Percentiles rank a stretch among this genome's conserved stretches.
These are phyloP conservation scores for Brachyrhaphis roseni DNA, from an alignment of 2,797 vertebrate species.

Conservation along the genomic window DNA sequence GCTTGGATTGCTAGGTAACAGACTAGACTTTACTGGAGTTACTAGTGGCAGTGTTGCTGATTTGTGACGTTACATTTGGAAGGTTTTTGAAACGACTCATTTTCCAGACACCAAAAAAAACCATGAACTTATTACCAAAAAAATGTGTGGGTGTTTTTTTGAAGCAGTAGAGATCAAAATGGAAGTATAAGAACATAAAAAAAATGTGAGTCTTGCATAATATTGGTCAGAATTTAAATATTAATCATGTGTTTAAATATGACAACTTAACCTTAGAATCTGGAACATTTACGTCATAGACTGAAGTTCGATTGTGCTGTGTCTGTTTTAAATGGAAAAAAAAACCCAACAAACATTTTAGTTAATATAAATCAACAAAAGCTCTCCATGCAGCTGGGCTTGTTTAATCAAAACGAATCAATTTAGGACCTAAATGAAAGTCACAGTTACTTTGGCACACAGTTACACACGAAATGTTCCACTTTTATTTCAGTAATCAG, in stretches of 20 bases:
- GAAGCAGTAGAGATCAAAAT: too few relatives aligned
- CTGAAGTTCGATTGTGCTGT: background rate
- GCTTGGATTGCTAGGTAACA: too few relatives aligned
- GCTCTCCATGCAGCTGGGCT: background rate
- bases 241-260: background rate
- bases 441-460: slow-evolving; percentile 19
- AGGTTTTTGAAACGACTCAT: too few relatives aligned
- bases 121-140: too few relatives aligned
- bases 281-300: background rate
- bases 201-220: too few relatives aligned
- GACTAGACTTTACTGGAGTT: too few relatives aligned
- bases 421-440: slow-evolving; percentile 39
- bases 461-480: slow-evolving; percentile 9
- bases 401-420: slow-evolving; percentile 29
- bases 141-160: too few relatives aligned
- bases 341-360: background rate
- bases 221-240: background rate
- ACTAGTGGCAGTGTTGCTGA: too few relatives aligned
- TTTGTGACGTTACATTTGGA: too few relatives aligned
- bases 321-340: background rate
- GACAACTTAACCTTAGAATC: background rate
- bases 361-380: slow-evolving; percentile 1
- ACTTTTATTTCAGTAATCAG: slow-evolving; percentile 63
- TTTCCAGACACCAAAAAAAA: too few relatives aligned
- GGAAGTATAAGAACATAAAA: too few relatives aligned